Base-by-base conservation (phyloP, 2,888 invertebrate genomes). In the Latheticus oryzae region DNA sequence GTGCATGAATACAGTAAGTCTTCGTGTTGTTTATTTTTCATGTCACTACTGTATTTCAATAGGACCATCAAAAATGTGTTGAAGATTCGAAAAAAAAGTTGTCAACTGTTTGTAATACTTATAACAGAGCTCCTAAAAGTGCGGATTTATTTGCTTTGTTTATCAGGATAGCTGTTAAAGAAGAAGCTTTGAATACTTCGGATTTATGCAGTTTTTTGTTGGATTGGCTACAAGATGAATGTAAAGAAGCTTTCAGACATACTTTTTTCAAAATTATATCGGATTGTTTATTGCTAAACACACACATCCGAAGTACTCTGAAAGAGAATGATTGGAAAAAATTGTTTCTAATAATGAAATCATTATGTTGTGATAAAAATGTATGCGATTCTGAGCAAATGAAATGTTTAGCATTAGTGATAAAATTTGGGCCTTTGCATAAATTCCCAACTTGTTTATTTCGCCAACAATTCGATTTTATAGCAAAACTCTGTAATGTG, bases 211-310 rank as follows among this genome's bases (percentile, higher is more conserved):
- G 62, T 30, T 70, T 66, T 55, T 64, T 71, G 30, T 51, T 67
- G 7, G 64, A 69, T 1, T 69, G 66, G 52, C 61, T 72, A 42
- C 62, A 60, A 24, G 67, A 69, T 23, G 53, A 52, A 13, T 54
- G 67, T 76, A 75, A 65, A 60, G 66, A 66, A 53, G 74, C 68
- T 60, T 73, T 66, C 40, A 83, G 83, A 43, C 81, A 83, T 71
- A 79, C 81, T 11, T 87, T 86, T 70, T 68, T 87, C 28, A 78
- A 74, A 58, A 76, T 87, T 42, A 68, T 88, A 19, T 79, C 79
- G 58, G 83, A 83, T 69, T 75, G 83, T 73, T 76, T 88, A 45
- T 71, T 88, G 26, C 72, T 81, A 5, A 79, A 79, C 71, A 77
- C 81, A 56, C 70, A 80, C 66, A 84, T 84, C 68, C 76, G 83